Conservation (phyloP, 2,797 vertebrate genomes). For the Pteropus rufus region DNA sequence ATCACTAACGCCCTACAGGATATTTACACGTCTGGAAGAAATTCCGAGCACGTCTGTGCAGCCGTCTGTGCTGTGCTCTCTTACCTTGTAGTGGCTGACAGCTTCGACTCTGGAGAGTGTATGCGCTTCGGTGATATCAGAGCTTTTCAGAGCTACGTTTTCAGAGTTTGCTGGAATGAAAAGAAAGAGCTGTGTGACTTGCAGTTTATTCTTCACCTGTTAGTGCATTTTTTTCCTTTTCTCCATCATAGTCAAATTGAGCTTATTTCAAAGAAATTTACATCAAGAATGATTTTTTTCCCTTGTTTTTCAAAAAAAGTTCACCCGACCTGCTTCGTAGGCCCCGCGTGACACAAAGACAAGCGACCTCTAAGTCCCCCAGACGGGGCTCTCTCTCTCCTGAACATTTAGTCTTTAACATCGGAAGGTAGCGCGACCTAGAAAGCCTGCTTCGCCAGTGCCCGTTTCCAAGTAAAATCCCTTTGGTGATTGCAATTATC, state of each 20-base stretch:
- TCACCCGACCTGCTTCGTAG: conserved; percentile 13
- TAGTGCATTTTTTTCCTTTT: background rate
- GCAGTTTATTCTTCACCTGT: background rate
- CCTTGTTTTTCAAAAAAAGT: conserved; percentile 4
- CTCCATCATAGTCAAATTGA: conserved; percentile 31
- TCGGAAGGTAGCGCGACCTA: conserved; percentile 37
- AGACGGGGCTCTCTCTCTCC: background rate
- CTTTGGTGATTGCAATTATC: conserved; percentile 66
- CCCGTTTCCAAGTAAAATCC: conserved; percentile 30
- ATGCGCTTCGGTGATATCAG: fast-evolving
- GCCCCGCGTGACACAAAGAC: background rate
- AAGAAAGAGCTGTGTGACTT: background rate
- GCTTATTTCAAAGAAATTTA: conserved; percentile 53
- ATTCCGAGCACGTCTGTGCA: background rate
- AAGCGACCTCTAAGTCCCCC: conserved; percentile 4
- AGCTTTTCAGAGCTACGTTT: background rate
- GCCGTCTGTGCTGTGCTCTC: fast-evolving
- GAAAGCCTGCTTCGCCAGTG: conserved; percentile 34
- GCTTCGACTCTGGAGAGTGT: background rate
- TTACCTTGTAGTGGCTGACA: background rate
- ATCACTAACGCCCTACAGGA: too few relatives aligned
- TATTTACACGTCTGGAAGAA: background rate
- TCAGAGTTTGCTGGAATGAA: background rate
- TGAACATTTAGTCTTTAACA: conserved; percentile 61
- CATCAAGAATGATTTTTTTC: background rate